Evolutionary conservation across 2,888 invertebrate genomes (phyloP), one percentile per base, ranked within the genome.

Genomic region (Apamea monoglypha): DNA sequence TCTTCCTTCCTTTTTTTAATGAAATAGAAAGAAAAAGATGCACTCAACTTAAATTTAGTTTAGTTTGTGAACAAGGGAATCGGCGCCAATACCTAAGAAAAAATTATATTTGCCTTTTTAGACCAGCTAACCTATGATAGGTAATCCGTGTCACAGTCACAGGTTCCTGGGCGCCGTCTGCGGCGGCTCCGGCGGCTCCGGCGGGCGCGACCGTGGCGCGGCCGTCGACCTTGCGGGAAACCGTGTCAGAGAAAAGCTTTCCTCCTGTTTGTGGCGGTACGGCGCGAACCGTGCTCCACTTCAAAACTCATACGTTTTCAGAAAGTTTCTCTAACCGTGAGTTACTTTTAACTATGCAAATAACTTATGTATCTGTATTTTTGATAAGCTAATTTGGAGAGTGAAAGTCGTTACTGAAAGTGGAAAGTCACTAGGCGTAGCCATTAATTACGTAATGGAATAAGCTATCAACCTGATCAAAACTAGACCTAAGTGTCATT

Each of bases 171-270:
- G 82, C 74, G 76, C 56, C 64, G 74, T 70, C 72, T 59, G 10
- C 7, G 78, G 76, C 68, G 50, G 32, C n/a, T n/a, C n/a, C n/a
- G n/a, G n/a, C n/a, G n/a, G n/a, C n/a, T 59, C 14, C 7, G 78
- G 76, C 68, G 50, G 32, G 73, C 68, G 89, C 92, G 93, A 90
- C 92, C 93, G 93, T 92, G 94, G 93, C 90, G 93, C 94, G 96
- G 94, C 82, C 95, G 94, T 93, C 94, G 95, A 95, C 95, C 96
- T 95, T 95, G 95, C 92, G 91, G 92, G 91, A 94, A 92, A 94
- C 93, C 94, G 93, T 94, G 95, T 92, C 95, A 94, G 94, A 94
- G 93, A 94, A 95, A 95, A 94, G 94, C 95, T 95, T 95, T 95
- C 93, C 95, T 95, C 92, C 93, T 90, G 92, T 89, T 91, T 89